phyloP scores from a whole-genome alignment of 1,140 invertebrate genomes.

The Gyrodactylus salaris region DNA sequence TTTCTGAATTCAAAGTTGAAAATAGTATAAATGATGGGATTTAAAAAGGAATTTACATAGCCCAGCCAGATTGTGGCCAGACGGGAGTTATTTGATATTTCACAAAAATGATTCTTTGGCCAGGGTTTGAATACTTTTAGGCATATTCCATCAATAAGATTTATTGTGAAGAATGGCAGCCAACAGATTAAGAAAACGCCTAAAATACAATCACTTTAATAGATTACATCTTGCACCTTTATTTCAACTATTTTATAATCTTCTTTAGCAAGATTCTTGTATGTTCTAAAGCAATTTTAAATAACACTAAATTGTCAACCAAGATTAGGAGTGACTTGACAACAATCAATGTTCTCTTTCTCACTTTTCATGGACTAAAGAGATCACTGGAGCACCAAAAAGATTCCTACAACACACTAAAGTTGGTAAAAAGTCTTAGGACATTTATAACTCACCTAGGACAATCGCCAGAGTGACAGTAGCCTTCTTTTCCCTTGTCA shows the following conservation, averaged over 20 bases:
- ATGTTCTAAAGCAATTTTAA: too few species aligned
- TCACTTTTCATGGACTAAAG: too few species aligned
- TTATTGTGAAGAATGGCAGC: constrained; percentile 80
- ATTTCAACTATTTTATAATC: too few species aligned
- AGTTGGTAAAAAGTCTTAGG: too few species aligned
- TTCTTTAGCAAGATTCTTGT: too few species aligned
- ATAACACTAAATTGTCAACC: too few species aligned
- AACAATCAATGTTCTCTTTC: too few species aligned
- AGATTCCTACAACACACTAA: too few species aligned
- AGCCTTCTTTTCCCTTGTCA: constrained; percentile 56
- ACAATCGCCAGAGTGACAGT: constrained; percentile 84
- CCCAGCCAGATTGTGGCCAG: constrained; percentile 15
- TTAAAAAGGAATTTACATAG: constrained; percentile 19
- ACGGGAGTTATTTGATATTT: neutral
- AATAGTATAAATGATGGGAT: constrained; percentile 22
- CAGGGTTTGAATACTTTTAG: constrained; percentile 18
- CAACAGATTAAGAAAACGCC: constrained; percentile 84
- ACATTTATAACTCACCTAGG: constrained; percentile 32
- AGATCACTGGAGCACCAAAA: too few species aligned
- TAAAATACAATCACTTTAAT: constrained; percentile 24
- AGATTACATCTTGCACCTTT: too few species aligned
- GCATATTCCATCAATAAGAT: constrained; percentile 77
- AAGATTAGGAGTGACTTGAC: too few species aligned
- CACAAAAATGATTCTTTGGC: constrained; percentile 1
- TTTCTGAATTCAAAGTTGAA: constrained; percentile 19